Percentiles rank a stretch among this genome's conserved stretches.
These are phyloP conservation scores for Pseudorhombus dupliciocellatus DNA, from an alignment of 2,113 vertebrate species.

Conservation along the genomic window DNA sequence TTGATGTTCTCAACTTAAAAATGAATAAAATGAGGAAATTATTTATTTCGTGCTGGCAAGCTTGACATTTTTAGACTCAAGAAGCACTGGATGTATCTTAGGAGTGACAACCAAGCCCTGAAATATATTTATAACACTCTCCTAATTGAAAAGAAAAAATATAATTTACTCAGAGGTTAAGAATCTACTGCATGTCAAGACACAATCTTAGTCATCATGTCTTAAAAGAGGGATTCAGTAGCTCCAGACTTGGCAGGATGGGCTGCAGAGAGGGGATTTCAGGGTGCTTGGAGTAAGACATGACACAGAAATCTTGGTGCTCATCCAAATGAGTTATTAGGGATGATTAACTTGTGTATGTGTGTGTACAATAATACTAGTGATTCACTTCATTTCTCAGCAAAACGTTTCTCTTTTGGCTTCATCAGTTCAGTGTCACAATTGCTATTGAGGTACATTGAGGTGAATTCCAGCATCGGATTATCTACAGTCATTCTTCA, in stretches of 20 bases:
- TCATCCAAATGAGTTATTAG: slow-evolving; percentile 60
- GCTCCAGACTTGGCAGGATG: slow-evolving; percentile 18
- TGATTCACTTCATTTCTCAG: not conserved
- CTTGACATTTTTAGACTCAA: slow-evolving; percentile 8
- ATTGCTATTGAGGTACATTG: slow-evolving; percentile 13
- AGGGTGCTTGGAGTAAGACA: slow-evolving; percentile 38
- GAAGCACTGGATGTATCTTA: not conserved
- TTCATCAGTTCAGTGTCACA: slow-evolving; percentile 15
- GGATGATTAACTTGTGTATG: slow-evolving; percentile 32
- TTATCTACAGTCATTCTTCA: slow-evolving; percentile 28
- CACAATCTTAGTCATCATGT: slow-evolving; percentile 23
- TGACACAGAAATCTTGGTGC: slow-evolving; percentile 54
- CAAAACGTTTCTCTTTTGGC: slow-evolving; percentile 21
- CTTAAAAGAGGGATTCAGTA: slow-evolving; percentile 24
- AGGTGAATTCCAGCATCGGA: slow-evolving; percentile 27
- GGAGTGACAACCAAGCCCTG: not conserved
- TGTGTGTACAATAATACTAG: too few species aligned
- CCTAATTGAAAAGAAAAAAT: slow-evolving; percentile 3
- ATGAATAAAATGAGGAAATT: slow-evolving; percentile 38
- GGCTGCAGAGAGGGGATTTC: slow-evolving; percentile 21
- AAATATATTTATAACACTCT: not conserved
- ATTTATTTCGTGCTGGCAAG: slow-evolving; percentile 28
- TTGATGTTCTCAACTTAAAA: slow-evolving; percentile 44
- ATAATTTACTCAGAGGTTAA: slow-evolving; percentile 10
- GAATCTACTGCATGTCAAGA: slow-evolving; percentile 21